Evolutionary conservation across 1,140 invertebrate genomes (phyloP).

Genomic region (Diplogasteroides magnus): DNA sequence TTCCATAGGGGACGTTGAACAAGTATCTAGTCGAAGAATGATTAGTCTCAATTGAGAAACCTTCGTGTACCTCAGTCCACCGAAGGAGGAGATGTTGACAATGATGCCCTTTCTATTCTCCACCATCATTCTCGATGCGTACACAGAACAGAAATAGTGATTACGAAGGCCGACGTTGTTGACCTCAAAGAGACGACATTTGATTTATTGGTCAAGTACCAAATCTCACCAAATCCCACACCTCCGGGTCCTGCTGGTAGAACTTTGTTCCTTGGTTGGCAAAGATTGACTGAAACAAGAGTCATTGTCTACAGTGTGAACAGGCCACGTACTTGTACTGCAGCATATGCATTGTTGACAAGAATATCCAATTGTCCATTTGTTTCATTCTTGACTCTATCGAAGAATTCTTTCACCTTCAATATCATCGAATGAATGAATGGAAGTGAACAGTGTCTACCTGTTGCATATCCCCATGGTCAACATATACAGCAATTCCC

Average conservation of each 20-base stretch:
- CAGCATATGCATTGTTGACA: slow-evolving; percentile 59
- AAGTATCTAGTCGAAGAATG: slow-evolving; percentile 49
- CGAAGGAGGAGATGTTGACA: slow-evolving; percentile 58
- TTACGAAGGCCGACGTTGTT: slow-evolving; percentile 58
- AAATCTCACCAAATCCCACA: slow-evolving; percentile 46
- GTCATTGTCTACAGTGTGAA: not conserved
- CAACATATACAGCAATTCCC: slow-evolving; percentile 56
- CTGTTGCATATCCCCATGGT: slow-evolving; percentile 57
- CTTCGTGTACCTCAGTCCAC: slow-evolving; percentile 45
- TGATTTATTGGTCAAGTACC: not conserved
- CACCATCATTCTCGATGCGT: slow-evolving; percentile 59
- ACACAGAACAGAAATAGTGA: slow-evolving; percentile 40
- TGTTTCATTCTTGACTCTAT: slow-evolving; percentile 56
- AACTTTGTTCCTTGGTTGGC: slow-evolving; percentile 49
- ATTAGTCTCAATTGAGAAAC: not conserved
- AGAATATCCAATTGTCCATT: slow-evolving; percentile 58
- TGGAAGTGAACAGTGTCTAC: slow-evolving; percentile 25
- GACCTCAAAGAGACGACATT: slow-evolving; percentile 33
- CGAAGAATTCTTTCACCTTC: slow-evolving; percentile 53
- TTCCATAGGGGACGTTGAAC: slow-evolving; percentile 57
- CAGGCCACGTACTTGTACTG: slow-evolving; percentile 33
- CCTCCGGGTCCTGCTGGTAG: slow-evolving; percentile 53
- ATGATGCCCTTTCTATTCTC: slow-evolving; percentile 56
- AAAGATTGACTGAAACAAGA: slow-evolving; percentile 25
- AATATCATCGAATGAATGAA: too few relatives aligned